Evolutionary conservation across 2,888 invertebrate genomes (phyloP).

Genomic region (Drosophila longiperda): DNA sequence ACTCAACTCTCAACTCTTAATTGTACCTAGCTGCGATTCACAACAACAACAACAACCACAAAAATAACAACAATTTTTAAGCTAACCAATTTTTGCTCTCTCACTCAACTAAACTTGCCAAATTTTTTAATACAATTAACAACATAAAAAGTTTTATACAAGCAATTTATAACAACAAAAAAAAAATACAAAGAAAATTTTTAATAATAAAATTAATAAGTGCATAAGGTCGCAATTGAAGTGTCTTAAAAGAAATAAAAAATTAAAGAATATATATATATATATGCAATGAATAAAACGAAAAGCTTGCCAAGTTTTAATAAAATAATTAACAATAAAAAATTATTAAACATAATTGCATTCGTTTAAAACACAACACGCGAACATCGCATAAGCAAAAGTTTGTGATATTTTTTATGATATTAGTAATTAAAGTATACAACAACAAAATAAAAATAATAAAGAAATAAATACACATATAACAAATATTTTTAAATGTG

Average conservation of each 20-base stretch:
- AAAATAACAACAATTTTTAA: slow-evolving; percentile 43
- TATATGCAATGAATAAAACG: slow-evolving; percentile 39
- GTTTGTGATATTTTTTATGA: slow-evolving; percentile 81
- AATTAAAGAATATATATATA: slow-evolving; percentile 14
- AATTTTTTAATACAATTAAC: slow-evolving; percentile 50
- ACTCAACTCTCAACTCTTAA: slow-evolving; percentile 55
- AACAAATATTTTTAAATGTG: slow-evolving; percentile 53
- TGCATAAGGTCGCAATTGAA: slow-evolving; percentile 73
- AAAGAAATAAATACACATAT: slow-evolving; percentile 21
- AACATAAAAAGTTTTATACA: slow-evolving; percentile 41
- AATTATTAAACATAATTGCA: slow-evolving; percentile 49
- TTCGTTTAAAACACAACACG: slow-evolving; percentile 48
- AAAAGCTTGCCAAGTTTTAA: slow-evolving; percentile 64
- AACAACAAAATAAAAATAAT: slow-evolving; percentile 27
- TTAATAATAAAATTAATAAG: slow-evolving; percentile 40
- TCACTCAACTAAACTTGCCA: slow-evolving; percentile 66
- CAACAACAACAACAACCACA: slow-evolving; percentile 38
- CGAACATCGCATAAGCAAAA: slow-evolving; percentile 52
- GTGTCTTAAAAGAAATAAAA: slow-evolving; percentile 71
- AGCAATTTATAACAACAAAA: slow-evolving; percentile 14
- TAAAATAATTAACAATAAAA: slow-evolving; percentile 42
- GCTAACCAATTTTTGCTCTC: slow-evolving; percentile 55
- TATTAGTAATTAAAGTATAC: slow-evolving; percentile 73
- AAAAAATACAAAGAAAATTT: slow-evolving; percentile 31
- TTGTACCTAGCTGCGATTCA: slow-evolving; percentile 69